Percentiles rank a stretch among this genome's conserved stretches.
phyloP scores from a whole-genome alignment of 2,797 vertebrate species.

The Ciconia nigra region DNA sequence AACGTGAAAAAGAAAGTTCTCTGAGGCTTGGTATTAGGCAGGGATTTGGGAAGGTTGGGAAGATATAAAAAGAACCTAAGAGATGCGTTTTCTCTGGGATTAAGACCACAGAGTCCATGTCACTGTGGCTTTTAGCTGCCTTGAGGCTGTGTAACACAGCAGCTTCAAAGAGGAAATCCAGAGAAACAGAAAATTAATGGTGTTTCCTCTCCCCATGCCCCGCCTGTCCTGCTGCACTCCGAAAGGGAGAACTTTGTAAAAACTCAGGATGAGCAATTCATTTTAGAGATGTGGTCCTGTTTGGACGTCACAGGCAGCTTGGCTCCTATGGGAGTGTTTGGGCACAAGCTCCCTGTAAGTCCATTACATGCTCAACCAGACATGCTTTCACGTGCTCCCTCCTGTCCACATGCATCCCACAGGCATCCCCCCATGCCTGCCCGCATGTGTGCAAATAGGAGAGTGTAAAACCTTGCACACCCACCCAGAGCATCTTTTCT shows the following conservation, averaged over 20 bases:
- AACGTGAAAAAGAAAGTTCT: neutral
- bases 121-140: neutral
- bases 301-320: neutral
- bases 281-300: neutral
- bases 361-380: neutral
- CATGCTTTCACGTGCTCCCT: neutral
- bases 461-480: neutral
- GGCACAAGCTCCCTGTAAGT: fast-evolving
- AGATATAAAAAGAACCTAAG: neutral
- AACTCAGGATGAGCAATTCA: neutral
- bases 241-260: neutral
- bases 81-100: conserved; percentile 10
- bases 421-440: neutral
- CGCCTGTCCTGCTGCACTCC: neutral
- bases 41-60: conserved; percentile 22
- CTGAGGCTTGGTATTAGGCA: neutral
- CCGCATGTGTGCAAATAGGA: fast-evolving
- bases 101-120: neutral
- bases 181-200: neutral
- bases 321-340: neutral
- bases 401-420: fast-evolving
- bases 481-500: neutral
- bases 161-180: neutral
- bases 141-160: neutral
- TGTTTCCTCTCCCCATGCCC: neutral